phyloP scores from a whole-genome alignment of 2,113 vertebrate genomes.

The Tupaia chinensis region DNA sequence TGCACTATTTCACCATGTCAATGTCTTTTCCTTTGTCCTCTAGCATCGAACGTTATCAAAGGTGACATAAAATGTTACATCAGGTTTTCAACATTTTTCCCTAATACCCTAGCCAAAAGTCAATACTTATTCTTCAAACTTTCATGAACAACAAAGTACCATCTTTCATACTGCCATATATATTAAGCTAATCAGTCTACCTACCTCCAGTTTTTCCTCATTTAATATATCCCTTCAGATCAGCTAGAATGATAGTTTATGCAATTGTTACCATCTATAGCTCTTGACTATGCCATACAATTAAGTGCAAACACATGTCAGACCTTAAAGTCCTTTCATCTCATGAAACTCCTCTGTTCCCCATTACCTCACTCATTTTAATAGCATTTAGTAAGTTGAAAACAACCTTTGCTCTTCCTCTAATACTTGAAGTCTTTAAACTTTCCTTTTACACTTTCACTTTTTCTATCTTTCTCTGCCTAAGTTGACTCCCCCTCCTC shows the following conservation, averaged over 20 bases:
- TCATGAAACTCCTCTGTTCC: background rate
- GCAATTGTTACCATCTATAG: background rate
- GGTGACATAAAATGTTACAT: background rate
- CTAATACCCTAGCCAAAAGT: background rate
- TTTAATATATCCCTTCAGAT: background rate
- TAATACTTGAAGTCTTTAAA: background rate
- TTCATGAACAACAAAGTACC: background rate
- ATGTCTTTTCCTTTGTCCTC: background rate
- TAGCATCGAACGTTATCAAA: background rate
- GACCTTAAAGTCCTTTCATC: background rate
- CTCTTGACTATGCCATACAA: background rate
- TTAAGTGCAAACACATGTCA: background rate
- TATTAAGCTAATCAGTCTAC: background rate
- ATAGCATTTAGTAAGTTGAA: background rate
- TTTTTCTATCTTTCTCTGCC: background rate
- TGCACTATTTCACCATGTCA: background rate
- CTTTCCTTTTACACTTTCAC: background rate
- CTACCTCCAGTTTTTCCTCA: background rate
- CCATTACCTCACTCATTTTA: background rate
- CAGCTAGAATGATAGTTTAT: background rate
- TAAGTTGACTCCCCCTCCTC: background rate
- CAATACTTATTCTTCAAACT: background rate
- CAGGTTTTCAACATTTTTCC: constrained; percentile 17
- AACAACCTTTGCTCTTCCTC: background rate
- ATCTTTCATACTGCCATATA: background rate